These are phyloP conservation scores for Caenorhabditis drosophilae DNA, from an alignment of 2,888 invertebrate genomes.

Conservation along the genomic window DNA sequence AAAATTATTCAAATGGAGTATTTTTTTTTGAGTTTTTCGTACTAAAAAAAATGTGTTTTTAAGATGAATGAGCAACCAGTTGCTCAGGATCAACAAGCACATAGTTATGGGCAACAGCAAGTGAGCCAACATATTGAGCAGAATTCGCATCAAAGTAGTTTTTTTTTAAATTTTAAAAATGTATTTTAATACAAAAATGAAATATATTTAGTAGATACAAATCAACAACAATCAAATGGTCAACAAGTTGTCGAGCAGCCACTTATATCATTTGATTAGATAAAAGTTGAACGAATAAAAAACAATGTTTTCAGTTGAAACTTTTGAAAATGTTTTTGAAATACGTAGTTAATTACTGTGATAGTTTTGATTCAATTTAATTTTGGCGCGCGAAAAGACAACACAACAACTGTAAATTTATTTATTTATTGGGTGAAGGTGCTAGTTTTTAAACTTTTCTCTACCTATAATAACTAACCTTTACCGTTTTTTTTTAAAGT, in stretches of 20 bases:
- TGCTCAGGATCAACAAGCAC: slow-evolving; percentile 8
- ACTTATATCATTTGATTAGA: slow-evolving; percentile 36
- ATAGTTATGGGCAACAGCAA: background rate
- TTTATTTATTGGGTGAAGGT: too few relatives aligned
- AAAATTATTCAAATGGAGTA: too few relatives aligned
- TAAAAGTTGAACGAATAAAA: too few relatives aligned
- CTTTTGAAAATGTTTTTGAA: slow-evolving; percentile 1
- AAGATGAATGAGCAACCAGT: too few relatives aligned
- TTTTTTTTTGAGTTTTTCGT: too few relatives aligned
- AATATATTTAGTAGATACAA: too few relatives aligned
- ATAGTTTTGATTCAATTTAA: too few relatives aligned
- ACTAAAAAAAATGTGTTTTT: too few relatives aligned
- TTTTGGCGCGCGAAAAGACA: too few relatives aligned
- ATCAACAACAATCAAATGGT: background rate
- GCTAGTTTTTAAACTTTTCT: background rate
- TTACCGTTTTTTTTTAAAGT: background rate
- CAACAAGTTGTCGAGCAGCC: slow-evolving; percentile 22
- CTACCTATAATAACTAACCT: background rate
- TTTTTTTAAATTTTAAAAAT: background rate
- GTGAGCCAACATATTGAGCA: background rate
- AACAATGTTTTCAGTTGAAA: too few relatives aligned
- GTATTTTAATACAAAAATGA: too few relatives aligned
- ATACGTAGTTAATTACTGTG: slow-evolving; percentile 12
- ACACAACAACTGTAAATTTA: too few relatives aligned
- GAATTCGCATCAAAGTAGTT: background rate